Conservation (phyloP, 64 coral and sea anemone species). For the Platygyra sinensis region DNA sequence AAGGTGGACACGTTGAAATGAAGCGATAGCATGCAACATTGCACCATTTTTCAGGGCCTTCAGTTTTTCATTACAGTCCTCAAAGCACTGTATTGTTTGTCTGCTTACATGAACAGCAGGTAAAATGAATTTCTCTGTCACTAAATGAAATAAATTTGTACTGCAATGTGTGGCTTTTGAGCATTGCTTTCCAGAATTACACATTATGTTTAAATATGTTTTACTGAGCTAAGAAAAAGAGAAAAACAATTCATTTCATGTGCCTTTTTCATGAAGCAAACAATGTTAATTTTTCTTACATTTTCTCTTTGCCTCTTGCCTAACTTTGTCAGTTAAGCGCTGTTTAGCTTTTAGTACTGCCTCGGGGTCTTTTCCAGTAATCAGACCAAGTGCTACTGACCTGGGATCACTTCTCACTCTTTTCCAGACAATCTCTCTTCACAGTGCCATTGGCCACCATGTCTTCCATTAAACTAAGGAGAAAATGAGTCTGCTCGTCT, state of each 20-base stretch:
- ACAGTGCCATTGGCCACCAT: not conserved
- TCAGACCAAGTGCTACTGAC: not conserved
- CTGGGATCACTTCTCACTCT: slow-evolving; percentile 5
- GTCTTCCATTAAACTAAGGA: not conserved
- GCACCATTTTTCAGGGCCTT: slow-evolving; percentile 21
- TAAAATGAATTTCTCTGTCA: slow-evolving; percentile 14
- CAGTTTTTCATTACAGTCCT: slow-evolving; percentile 14
- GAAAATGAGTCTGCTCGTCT: not conserved
- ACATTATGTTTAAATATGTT: slow-evolving; percentile 10
- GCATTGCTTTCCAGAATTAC: slow-evolving; percentile 10
- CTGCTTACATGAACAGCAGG: slow-evolving; percentile 16
- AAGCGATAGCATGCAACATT: slow-evolving; percentile 3
- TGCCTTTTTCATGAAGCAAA: not conserved
- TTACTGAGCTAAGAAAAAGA: slow-evolving; percentile 18
- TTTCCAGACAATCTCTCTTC: slow-evolving; percentile 41
- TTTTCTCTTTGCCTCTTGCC: not conserved
- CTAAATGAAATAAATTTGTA: slow-evolving; percentile 28
- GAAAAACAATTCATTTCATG: slow-evolving; percentile 21
- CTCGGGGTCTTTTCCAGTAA: not conserved
- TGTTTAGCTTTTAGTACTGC: slow-evolving; percentile 17
- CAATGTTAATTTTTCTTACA: not conserved
- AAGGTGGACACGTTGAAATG: not conserved
- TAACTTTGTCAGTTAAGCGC: slow-evolving; percentile 27
- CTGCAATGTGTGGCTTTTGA: not conserved
- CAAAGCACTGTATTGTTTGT: slow-evolving; percentile 9